These are phyloP conservation scores for Drosophila tripunctata DNA, from an alignment of 2,888 invertebrate species.

Conservation along the genomic window DNA sequence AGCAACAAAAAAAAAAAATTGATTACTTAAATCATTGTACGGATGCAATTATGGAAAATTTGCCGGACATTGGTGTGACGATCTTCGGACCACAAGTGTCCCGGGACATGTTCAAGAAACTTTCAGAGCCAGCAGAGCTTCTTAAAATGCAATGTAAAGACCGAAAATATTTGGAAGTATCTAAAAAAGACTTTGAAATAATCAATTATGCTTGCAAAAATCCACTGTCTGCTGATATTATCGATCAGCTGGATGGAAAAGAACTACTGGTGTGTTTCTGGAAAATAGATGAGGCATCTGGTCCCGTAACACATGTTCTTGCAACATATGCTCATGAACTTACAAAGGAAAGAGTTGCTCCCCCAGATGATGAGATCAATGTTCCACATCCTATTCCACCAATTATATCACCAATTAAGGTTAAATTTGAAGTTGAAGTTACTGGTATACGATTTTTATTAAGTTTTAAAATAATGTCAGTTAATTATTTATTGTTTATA, in stretches of 20 bases:
- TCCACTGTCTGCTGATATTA: conserved; percentile 77
- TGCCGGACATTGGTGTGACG: conserved; percentile 82
- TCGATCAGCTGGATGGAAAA: conserved; percentile 80
- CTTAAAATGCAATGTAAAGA: conserved; percentile 83
- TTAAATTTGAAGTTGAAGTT: conserved; percentile 72
- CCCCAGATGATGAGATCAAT: conserved; percentile 64
- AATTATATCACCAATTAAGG: conserved; percentile 73
- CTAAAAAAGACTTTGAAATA: conserved; percentile 74
- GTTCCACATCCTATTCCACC: conserved; percentile 70
- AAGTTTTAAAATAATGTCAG: not conserved
- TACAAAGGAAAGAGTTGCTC: conserved; percentile 67
- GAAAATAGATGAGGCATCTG: conserved; percentile 79
- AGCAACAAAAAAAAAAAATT: conserved; percentile 66
- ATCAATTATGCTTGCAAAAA: conserved; percentile 81
- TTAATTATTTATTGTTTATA: not conserved
- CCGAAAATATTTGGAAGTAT: conserved; percentile 73
- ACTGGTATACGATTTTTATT: conserved; percentile 42
- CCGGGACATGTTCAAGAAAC: conserved; percentile 82
- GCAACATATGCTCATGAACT: conserved; percentile 72
- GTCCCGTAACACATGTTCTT: conserved; percentile 70
- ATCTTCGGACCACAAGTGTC: conserved; percentile 83
- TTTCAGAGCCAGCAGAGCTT: conserved; percentile 81
- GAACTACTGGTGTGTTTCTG: conserved; percentile 82
- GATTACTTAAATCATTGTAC: conserved; percentile 82
- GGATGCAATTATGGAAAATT: conserved; percentile 79